Percentiles rank a stretch among this genome's conserved stretches.
Evolutionary conservation across 1,140 invertebrate genomes (phyloP).

Genomic region (Cydia amplana): DNA sequence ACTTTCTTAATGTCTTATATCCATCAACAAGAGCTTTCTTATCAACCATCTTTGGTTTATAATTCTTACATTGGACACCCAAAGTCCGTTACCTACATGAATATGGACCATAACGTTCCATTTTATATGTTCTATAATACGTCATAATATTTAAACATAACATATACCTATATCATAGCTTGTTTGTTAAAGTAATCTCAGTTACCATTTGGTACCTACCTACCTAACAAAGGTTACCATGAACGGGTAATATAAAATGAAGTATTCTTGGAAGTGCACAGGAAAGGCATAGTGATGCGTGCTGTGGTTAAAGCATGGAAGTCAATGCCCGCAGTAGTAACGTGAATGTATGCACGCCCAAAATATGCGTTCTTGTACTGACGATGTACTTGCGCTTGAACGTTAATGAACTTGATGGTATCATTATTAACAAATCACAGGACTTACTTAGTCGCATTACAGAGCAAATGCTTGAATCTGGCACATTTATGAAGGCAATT

Average conservation of each 20-base stretch:
- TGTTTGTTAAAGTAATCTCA: too few species aligned
- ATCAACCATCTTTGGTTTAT: too few species aligned
- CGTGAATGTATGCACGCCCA: constrained; percentile 14
- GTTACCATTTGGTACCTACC: too few species aligned
- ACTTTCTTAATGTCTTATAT: too few species aligned
- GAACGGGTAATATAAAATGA: constrained; percentile 1
- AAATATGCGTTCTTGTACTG: not conserved
- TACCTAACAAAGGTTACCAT: not conserved
- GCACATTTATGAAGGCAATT: too few species aligned
- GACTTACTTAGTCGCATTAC: not conserved
- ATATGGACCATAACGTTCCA: too few species aligned
- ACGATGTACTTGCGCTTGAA: not conserved
- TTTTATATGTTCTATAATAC: too few species aligned
- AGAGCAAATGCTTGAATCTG: not conserved
- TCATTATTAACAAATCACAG: not conserved
- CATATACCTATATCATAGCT: too few species aligned
- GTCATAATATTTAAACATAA: too few species aligned
- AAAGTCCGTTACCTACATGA: too few species aligned
- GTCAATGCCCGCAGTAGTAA: constrained; percentile 16
- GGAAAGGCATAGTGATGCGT: constrained; percentile 20
- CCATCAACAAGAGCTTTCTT: not conserved
- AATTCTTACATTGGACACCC: too few species aligned
- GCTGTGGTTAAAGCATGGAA: not conserved
- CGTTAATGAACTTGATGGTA: not conserved
- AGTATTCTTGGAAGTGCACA: constrained; percentile 24